phyloP scores from a whole-genome alignment of 2,113 vertebrate species.

The Xyrauchen texanus region DNA sequence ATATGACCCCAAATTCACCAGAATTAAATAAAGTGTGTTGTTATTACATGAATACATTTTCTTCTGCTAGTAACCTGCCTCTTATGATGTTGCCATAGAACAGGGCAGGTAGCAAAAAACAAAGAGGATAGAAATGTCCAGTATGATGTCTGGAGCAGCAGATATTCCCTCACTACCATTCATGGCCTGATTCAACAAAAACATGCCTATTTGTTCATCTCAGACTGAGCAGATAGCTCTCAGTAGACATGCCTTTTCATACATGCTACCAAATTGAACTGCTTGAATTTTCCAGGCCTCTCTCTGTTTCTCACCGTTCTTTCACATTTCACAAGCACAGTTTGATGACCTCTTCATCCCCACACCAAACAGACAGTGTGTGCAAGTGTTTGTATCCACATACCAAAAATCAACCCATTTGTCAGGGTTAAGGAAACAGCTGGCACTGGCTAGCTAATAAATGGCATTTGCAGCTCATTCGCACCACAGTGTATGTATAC shows the following conservation, averaged over 20 bases:
- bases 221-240: not conserved
- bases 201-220: not conserved
- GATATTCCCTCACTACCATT: not conserved
- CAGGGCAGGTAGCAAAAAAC: not conserved
- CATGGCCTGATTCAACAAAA: not conserved
- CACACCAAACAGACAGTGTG: conserved; percentile 24
- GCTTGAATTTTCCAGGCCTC: not conserved
- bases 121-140: not conserved
- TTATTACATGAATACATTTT: no score
- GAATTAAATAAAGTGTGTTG: no score
- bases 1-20: no score
- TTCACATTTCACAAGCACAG: conserved; percentile 18
- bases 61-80: no score
- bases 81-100: no score
- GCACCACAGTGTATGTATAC: conserved; percentile 34
- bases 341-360: conserved; percentile 24
- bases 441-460: conserved; percentile 32
- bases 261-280: not conserved
- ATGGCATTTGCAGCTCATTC: conserved; percentile 46
- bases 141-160: not conserved
- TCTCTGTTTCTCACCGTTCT: not conserved
- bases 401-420: conserved; percentile 1
- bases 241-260: not conserved
- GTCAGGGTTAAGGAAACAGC: conserved; percentile 8
- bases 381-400: conserved; percentile 24